Conservation (phyloP, 2,797 vertebrate genomes). For the Hephaestus fuliginosus region DNA sequence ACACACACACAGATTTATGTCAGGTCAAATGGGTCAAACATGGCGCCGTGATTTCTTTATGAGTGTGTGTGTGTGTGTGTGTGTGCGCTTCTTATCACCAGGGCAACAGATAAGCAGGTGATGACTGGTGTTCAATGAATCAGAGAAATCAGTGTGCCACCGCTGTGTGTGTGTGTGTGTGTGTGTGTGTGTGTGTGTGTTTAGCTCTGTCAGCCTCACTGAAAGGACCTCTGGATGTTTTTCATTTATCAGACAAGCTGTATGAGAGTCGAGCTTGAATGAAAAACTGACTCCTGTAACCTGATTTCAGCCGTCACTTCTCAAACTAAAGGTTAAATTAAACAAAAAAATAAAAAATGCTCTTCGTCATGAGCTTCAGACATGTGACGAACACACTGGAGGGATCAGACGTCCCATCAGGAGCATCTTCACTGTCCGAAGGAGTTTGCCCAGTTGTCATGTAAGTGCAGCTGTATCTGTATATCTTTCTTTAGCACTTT, state of each 20-base stretch:
- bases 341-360: background rate
- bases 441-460: too few species aligned
- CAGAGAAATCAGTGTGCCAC: constrained; percentile 9
- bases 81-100: constrained; percentile 20
- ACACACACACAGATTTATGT: constrained; percentile 10
- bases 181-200: constrained; percentile 22
- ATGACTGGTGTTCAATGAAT: constrained; percentile 43
- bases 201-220: background rate
- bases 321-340: constrained; percentile 3
- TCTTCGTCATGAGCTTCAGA: background rate
- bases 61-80: background rate
- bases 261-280: background rate
- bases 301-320: background rate
- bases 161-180: constrained; percentile 6
- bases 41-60: background rate
- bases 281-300: background rate
- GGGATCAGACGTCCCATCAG: background rate
- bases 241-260: constrained; percentile 1
- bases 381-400: background rate
- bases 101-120: constrained; percentile 43
- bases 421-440: background rate
- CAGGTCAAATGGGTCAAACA: constrained; percentile 30
- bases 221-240: constrained; percentile 11
- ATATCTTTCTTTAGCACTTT: background rate
- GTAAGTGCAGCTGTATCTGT: too few species aligned